These are phyloP conservation scores for Chromobotia macracanthus DNA, from an alignment of 2,797 vertebrate genomes.

Conservation along the genomic window DNA sequence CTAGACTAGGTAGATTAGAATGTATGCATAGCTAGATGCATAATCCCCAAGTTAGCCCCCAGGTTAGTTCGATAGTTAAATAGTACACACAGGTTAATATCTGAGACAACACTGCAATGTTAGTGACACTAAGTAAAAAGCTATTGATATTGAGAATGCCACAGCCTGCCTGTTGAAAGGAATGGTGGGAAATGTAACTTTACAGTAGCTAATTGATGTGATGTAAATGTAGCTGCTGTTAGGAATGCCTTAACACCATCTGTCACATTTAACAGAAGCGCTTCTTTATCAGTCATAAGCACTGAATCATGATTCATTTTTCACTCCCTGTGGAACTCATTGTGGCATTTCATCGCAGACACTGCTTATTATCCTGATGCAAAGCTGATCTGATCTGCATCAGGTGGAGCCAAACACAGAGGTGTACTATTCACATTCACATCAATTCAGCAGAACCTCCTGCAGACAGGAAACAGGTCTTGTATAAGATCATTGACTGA, in stretches of 20 bases:
- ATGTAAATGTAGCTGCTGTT: not conserved
- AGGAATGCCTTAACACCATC: not conserved
- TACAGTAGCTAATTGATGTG: not conserved
- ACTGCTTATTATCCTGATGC: not conserved
- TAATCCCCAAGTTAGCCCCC: too few species aligned
- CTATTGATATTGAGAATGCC: too few species aligned
- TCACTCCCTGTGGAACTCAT: not conserved
- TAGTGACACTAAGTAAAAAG: too few species aligned
- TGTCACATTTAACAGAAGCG: conserved; percentile 3
- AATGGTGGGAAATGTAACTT: not conserved
- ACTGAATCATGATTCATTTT: conserved; percentile 4
- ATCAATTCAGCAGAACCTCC: not conserved
- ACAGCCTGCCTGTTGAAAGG: not conserved
- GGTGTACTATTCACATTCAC: not conserved
- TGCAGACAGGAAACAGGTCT: not conserved
- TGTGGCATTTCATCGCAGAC: not conserved
- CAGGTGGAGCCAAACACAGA: not conserved
- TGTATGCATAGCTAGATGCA: too few species aligned
- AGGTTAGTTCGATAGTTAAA: too few species aligned
- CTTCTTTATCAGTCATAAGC: not conserved
- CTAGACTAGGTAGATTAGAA: too few species aligned
- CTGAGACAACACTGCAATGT: too few species aligned
- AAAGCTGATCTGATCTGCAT: not conserved
- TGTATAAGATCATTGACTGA: conserved; percentile 15
- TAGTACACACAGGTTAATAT: too few species aligned